Base-by-base conservation (phyloP, 1,140 invertebrate species). In the Drosophila lini region DNA sequence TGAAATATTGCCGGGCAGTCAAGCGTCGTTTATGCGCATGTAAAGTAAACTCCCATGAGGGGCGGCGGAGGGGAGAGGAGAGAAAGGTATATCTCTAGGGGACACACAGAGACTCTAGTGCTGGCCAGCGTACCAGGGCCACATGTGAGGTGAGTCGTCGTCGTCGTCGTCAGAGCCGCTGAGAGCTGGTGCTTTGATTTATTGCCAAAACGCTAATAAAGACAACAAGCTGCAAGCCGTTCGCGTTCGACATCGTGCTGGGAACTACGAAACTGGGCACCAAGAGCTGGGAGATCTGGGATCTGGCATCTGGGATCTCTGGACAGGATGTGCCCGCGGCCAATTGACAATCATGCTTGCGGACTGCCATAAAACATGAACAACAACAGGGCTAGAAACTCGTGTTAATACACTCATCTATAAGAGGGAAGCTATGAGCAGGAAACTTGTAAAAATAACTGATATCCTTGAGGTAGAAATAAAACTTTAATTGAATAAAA, bases 121-220 rank as follows among this genome's bases (percentile, higher is more conserved):
- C 60, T 59, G 44, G 80, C 75, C 80, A 36, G 40, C 53, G 25
- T n/a, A 59, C 67, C 68, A 73, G 67, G 68, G 71, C 73, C 74
- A 86, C 80, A 86, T 83, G 83, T 86, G 83, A 89, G 81, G 64
- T 61, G 59, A 75, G 58, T 67, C 70, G 70, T 63, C 59, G 58
- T 48, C 36, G 59, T 19, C 47, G 47, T 31, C 47, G 47, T 50
- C 28, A 38, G 50, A 53, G 56, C 57, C 61, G 61, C 57, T 70
- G 53, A 79, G 74, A 80, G 83, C 83, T 86, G 84, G 78, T 80
- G 81, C 84, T 81, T 90, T 89, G 84, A 89, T 89, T 89, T 89
- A 89, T 89, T 76, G 47, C 59, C 74, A 59, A 76, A 74, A 71
- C 63, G 70, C 85, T 89, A 89, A 89, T 89, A 89, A 89, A 89